Percentiles rank a stretch among this genome's conserved stretches.
These are phyloP conservation scores for Brienomyrus brachyistius DNA, from an alignment of 2,113 vertebrate genomes.

Conservation along the genomic window DNA sequence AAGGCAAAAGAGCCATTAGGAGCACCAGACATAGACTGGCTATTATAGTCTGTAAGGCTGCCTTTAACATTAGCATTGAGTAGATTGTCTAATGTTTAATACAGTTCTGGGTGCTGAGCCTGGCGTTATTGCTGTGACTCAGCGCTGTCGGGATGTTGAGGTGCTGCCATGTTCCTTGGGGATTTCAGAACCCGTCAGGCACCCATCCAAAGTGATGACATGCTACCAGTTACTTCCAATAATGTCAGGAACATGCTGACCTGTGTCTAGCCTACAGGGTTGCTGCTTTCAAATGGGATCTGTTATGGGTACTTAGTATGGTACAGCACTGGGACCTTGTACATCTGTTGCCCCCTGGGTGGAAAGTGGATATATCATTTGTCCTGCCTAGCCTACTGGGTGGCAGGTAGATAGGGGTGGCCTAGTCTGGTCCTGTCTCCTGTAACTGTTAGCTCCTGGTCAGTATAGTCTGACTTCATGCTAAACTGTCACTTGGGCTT, in stretches of 20 bases:
- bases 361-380: neutral
- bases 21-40: neutral
- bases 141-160: neutral
- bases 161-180: neutral
- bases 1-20: neutral
- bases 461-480: neutral
- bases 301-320: neutral
- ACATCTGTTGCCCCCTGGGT: neutral
- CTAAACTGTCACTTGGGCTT: neutral
- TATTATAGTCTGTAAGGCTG: neutral
- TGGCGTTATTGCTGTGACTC: neutral
- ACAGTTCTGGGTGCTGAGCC: neutral
- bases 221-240: neutral
- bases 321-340: neutral
- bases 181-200: neutral
- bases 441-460: neutral
- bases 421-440: neutral
- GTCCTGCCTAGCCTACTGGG: neutral
- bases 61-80: neutral
- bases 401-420: neutral
- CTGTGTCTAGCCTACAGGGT: neutral
- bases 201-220: neutral
- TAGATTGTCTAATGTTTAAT: neutral
- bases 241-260: conserved; percentile 4
- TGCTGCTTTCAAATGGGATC: neutral